Base-by-base conservation (phyloP, 2,888 invertebrate genomes). In the Phymatocera aterrima region DNA sequence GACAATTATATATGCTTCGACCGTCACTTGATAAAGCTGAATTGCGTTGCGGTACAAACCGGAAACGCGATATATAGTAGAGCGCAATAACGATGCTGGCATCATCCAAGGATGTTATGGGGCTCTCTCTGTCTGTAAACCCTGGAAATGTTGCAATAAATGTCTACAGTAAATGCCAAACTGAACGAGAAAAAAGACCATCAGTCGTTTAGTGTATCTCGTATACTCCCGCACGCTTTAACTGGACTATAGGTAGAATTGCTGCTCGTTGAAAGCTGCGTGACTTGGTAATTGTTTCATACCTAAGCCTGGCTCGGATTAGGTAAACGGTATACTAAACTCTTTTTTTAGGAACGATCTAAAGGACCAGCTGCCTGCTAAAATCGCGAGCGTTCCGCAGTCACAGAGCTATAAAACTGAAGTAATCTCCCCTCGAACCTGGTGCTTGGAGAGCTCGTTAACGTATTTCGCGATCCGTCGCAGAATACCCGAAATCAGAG, bases 401-500 rank as follows among this genome's bases (percentile, higher is more conserved):
- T 75, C 75, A 40, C 37, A 60, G 43, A 75, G 40, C 28, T 24
- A 60, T 75, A 57, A 75, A 75, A 75, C 54, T 57, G n/a, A 43
- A 75, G 75, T 75, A 75, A 75, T 75, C 57, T 75, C 43, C 54
- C 28, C 75, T 75, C 60, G 75, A 75, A 75, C 40, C 57, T 57
- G 37, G 54, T 24, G 57, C 57, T 60, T 75, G 40, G 43, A 57
- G 28, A 37, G 75, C 57, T 75, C 75, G 75, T 75, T 75, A 75
- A 12, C n/a, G 43, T 57, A 75, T 75, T 40, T 72, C 37, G 54
- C 28, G 51, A 72, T 72, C 72, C 72, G n/a, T 28, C 28, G 72
- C 10, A 72, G n/a, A 72, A 72, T 72, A 51, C 15, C 51, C 21
- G 18, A 72, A 54, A 72, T 72, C 31, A 72, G 15, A 34, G 72